Evolutionary conservation across 2,113 vertebrate genomes (phyloP).

Genomic region (Speoplatyrhinus poulsoni): DNA sequence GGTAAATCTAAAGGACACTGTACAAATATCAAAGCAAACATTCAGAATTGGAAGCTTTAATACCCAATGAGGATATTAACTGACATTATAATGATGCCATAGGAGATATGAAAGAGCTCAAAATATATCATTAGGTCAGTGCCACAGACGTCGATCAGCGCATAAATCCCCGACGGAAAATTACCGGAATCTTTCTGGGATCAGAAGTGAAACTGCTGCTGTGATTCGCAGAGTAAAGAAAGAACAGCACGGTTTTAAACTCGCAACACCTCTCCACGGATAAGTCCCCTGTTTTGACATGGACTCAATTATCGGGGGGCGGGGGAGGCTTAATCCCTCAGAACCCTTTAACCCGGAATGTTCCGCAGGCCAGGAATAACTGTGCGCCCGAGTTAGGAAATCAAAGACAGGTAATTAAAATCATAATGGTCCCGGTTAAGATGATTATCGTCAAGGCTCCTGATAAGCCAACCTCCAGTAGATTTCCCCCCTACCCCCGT

Average conservation of each 20-base stretch:
- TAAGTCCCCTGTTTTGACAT: constrained; percentile 58
- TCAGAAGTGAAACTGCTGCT: constrained; percentile 27
- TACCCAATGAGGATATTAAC: too few species aligned
- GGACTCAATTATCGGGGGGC: constrained; percentile 59
- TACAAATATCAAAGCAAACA: too few species aligned
- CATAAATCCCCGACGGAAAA: background rate
- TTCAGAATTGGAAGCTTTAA: too few species aligned
- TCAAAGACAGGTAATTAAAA: constrained; percentile 77
- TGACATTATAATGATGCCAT: too few species aligned
- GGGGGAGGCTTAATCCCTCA: constrained; percentile 55
- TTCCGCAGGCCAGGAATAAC: constrained; percentile 59
- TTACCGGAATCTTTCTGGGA: constrained; percentile 14
- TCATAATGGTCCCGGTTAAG: constrained; percentile 74
- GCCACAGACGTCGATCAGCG: too few species aligned
- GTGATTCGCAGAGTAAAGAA: constrained; percentile 37
- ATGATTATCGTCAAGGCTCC: constrained; percentile 68
- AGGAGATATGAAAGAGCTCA: too few species aligned
- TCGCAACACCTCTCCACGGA: constrained; percentile 50
- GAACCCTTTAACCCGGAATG: constrained; percentile 62
- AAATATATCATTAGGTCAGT: too few species aligned
- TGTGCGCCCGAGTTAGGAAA: constrained; percentile 58
- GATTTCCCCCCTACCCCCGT: constrained; percentile 58
- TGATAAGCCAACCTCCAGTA: constrained; percentile 74
- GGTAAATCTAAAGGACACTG: too few species aligned
- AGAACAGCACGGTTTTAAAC: constrained; percentile 44